Evolutionary conservation across 2,888 invertebrate species (phyloP), one percentile per base, ranked within the genome.

Genomic region (Ormyrus labotus): DNA sequence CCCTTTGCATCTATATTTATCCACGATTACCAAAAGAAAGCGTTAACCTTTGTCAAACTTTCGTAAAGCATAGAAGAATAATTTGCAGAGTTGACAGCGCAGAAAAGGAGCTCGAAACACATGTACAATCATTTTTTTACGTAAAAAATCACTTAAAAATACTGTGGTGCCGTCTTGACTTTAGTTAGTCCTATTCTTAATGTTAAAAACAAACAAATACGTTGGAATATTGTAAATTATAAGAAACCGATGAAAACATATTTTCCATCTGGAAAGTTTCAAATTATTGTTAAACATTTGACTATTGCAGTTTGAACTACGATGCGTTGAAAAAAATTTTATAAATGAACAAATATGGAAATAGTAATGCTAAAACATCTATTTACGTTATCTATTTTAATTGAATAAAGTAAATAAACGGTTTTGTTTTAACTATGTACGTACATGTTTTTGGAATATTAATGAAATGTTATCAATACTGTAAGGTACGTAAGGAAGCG

Each of bases 401-500:
- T 47, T 10, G 34, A 64, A 48, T 67, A 13, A 69, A 69, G 57
- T 57, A 71, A 75, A 70, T 11, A n/a, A 50, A 60, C 11, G 51
- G 45, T 8, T 69, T 57, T 55, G 4, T 45, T 58, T 70, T 10
- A 72, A 58, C 57, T 68, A 73, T 51, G 48, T 58, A 64, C 57
- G 51, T 73, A 67, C 13, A 45, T 53, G 11, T 81, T 53, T 81
- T 81, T 79, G 72, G 75, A 79, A 79, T 81, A 74, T 47, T 55
- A 81, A 67, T 81, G 13, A 79, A 76, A 68, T 75, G 48, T 81
- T 19, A 65, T 72, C 72, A 82, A 82, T 82, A 82, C 81, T 82
- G 81, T 76, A 77, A 78, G 81, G 81, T 82, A 82, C 50, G 50
- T 45, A 65, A 72, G 76, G 61, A 77, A 79, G 73, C 68, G 69